These are phyloP conservation scores for Eupithecia insigniata DNA, from an alignment of 2,888 invertebrate species.

Conservation along the genomic window DNA sequence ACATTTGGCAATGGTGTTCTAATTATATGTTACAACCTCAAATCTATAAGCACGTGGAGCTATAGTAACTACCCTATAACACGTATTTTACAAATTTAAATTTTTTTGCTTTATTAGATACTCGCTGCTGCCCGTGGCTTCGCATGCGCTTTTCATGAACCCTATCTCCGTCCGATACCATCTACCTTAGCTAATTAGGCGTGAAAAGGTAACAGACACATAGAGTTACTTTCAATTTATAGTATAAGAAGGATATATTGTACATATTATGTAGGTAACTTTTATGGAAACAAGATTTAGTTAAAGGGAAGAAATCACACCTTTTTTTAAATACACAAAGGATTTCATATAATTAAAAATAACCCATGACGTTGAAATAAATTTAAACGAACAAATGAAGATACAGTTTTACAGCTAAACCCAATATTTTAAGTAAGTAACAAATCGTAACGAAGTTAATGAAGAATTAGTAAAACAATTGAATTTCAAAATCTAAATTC, in stretches of 20 bases:
- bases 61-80: background rate
- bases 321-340: background rate
- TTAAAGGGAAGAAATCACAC: background rate
- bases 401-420: too few species aligned
- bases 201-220: too few species aligned
- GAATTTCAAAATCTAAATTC: background rate
- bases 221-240: too few species aligned
- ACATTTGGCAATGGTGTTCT: conserved; percentile 64
- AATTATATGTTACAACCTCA: conserved; percentile 52
- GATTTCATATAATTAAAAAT: background rate
- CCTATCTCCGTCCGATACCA: too few species aligned
- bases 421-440: too few species aligned
- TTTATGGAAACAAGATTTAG: background rate
- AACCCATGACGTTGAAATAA: background rate
- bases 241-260: too few species aligned
- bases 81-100: background rate
- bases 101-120: too few species aligned
- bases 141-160: too few species aligned
- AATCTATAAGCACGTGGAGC: background rate
- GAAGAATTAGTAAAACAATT: background rate
- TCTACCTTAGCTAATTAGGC: too few species aligned
- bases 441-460: background rate
- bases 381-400: background rate
- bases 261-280: too few species aligned
- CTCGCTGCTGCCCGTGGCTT: too few species aligned